Evolutionary conservation across 2,888 invertebrate genomes (phyloP).

Genomic region (Drosophila leonis): DNA sequence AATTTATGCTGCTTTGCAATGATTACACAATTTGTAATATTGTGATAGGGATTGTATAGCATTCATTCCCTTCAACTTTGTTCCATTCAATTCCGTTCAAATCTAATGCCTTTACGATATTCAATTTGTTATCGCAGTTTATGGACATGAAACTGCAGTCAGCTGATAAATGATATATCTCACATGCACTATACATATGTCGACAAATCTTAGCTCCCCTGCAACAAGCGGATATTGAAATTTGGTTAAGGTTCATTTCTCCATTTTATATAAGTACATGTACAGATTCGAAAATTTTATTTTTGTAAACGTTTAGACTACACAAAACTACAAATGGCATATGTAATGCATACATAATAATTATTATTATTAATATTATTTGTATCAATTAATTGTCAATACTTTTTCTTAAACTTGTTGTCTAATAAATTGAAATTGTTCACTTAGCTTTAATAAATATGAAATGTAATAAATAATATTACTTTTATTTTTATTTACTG

Average conservation of each 20-base stretch:
- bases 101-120: neutral
- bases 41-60: too few species aligned
- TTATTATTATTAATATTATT: slow-evolving; percentile 11
- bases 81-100: neutral
- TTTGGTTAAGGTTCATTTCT: slow-evolving; percentile 3
- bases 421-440: slow-evolving; percentile 9
- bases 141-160: too few species aligned
- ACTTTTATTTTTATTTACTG: slow-evolving; percentile 10
- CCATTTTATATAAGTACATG: slow-evolving; percentile 44
- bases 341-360: slow-evolving; percentile 22
- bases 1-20: neutral
- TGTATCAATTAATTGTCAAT: slow-evolving; percentile 1
- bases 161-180: too few species aligned
- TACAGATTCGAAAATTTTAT: slow-evolving; percentile 70
- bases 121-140: too few species aligned
- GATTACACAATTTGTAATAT: neutral
- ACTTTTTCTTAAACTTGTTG: neutral
- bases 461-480: slow-evolving; percentile 46
- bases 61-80: neutral
- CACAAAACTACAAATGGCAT: slow-evolving; percentile 59
- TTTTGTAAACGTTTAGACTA: slow-evolving; percentile 61
- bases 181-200: too few species aligned
- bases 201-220: neutral
- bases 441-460: slow-evolving; percentile 8
- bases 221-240: neutral